Percentiles rank a stretch among this genome's conserved stretches.
Conservation (phyloP, 2,797 vertebrate species). For the Salarias fasciatus region DNA sequence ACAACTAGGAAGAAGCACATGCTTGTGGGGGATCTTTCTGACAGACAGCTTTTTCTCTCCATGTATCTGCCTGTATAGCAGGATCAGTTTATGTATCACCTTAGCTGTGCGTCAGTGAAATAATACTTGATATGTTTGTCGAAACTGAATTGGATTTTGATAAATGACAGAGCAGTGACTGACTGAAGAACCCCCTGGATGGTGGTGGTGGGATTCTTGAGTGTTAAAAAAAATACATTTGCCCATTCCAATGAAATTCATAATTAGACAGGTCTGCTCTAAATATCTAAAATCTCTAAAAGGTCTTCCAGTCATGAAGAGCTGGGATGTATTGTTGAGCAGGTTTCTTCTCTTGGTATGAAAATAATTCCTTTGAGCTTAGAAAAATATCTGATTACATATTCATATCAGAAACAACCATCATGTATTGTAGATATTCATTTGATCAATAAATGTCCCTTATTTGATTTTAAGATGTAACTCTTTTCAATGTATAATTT, state of each 20-base stretch:
- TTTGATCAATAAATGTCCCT: slow-evolving; percentile 41
- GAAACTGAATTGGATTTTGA: no score
- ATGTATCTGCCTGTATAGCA: slow-evolving; percentile 3
- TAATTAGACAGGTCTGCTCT: no score
- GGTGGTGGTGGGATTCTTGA: no score
- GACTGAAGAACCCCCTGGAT: no score
- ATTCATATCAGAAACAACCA: slow-evolving; percentile 9
- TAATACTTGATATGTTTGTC: no score
- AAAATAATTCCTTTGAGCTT: slow-evolving; percentile 15
- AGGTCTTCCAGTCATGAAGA: background rate
- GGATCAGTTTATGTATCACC: slow-evolving; percentile 25
- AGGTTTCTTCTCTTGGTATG: slow-evolving; percentile 27
- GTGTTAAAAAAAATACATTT: no score
- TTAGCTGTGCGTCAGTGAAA: slow-evolving; percentile 13
- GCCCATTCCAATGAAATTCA: no score
- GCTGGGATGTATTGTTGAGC: slow-evolving; percentile 5
- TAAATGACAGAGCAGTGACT: no score
- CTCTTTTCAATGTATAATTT: background rate
- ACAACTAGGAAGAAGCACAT: slow-evolving; percentile 15
- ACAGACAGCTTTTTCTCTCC: slow-evolving; percentile 5
- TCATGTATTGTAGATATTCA: slow-evolving; percentile 32
- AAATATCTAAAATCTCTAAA: no score
- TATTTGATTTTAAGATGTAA: slow-evolving; percentile 14
- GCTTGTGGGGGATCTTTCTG: background rate
- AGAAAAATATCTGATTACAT: slow-evolving; percentile 11